phyloP scores from a whole-genome alignment of 2,797 vertebrate species.

The Spheniscus humboldti region DNA sequence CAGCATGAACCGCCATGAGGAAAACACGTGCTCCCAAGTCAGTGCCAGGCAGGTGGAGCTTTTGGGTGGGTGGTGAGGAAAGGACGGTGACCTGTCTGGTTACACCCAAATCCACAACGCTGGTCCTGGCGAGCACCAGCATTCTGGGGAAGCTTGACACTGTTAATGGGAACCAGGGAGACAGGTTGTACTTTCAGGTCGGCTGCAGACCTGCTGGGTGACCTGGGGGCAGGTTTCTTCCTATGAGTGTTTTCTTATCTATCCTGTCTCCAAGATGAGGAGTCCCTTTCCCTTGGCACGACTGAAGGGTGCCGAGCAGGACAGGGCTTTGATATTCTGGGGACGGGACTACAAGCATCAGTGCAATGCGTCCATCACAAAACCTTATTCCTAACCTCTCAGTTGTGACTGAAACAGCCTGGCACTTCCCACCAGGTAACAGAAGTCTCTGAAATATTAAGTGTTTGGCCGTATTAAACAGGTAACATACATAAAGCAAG shows the following conservation, averaged over 20 bases:
- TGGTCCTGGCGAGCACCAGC: not conserved
- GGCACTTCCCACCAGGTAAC: not conserved
- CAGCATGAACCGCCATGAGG: not conserved
- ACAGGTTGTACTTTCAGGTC: not conserved
- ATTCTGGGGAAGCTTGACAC: not conserved
- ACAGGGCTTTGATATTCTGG: not conserved
- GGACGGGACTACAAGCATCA: not conserved
- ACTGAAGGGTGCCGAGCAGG: not conserved
- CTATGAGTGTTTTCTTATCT: not conserved
- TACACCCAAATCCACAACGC: not conserved
- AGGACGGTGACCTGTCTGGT: not conserved
- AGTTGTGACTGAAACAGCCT: rapidly evolving
- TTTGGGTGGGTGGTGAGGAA: not conserved
- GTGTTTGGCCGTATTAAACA: not conserved
- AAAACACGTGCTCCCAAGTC: rapidly evolving
- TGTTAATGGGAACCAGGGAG: not conserved
- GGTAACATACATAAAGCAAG: not conserved
- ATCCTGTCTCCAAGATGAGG: not conserved
- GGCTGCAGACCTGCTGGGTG: not conserved
- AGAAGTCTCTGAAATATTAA: not conserved
- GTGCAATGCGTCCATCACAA: not conserved
- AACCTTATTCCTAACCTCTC: not conserved
- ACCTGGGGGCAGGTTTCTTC: not conserved
- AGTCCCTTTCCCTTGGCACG: not conserved
- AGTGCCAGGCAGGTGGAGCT: not conserved